Evolutionary conservation across 2,888 invertebrate genomes (phyloP).

Genomic region (Chrysodeixis includens): DNA sequence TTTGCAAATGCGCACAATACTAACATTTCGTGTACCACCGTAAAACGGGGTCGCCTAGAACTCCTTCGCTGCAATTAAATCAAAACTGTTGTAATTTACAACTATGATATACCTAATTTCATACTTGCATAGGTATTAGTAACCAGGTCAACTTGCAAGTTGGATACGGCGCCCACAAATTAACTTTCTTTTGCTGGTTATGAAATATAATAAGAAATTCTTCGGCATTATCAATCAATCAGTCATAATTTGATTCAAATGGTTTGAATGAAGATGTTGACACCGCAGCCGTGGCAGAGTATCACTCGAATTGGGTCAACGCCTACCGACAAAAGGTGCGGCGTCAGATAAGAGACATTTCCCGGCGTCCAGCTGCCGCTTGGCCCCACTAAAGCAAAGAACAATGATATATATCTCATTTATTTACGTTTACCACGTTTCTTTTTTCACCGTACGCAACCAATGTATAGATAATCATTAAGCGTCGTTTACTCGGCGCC

Average conservation of each 20-base stretch:
- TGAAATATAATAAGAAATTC: slow-evolving; percentile 42
- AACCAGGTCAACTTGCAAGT: slow-evolving; percentile 43
- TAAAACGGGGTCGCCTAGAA: slow-evolving; percentile 73
- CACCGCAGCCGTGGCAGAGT: slow-evolving; percentile 74
- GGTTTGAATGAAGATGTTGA: slow-evolving; percentile 77
- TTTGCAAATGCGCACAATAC: slow-evolving; percentile 80
- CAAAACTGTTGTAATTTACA: slow-evolving; percentile 59
- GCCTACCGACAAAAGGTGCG: slow-evolving; percentile 87
- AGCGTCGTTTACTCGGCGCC: slow-evolving; percentile 81
- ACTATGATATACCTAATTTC: slow-evolving; percentile 14
- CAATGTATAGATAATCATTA: slow-evolving; percentile 85
- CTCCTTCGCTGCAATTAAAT: slow-evolving; percentile 69
- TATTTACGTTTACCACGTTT: slow-evolving; percentile 76
- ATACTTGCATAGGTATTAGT: slow-evolving; percentile 10
- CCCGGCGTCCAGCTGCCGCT: slow-evolving; percentile 83
- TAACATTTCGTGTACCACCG: slow-evolving; percentile 74
- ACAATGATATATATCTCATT: slow-evolving; percentile 84
- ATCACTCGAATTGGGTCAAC: slow-evolving; percentile 86
- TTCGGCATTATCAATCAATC: slow-evolving; percentile 37
- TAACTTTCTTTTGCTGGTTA: slow-evolving; percentile 2
- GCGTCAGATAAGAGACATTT: slow-evolving; percentile 86
- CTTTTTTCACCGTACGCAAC: slow-evolving; percentile 72
- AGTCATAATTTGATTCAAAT: slow-evolving; percentile 65
- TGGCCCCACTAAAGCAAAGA: slow-evolving; percentile 84
- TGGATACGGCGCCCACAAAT: neutral